Percentiles rank a stretch among this genome's conserved stretches.
phyloP scores from a whole-genome alignment of 2,113 vertebrate genomes.

The Erpornis zantholeuca region DNA sequence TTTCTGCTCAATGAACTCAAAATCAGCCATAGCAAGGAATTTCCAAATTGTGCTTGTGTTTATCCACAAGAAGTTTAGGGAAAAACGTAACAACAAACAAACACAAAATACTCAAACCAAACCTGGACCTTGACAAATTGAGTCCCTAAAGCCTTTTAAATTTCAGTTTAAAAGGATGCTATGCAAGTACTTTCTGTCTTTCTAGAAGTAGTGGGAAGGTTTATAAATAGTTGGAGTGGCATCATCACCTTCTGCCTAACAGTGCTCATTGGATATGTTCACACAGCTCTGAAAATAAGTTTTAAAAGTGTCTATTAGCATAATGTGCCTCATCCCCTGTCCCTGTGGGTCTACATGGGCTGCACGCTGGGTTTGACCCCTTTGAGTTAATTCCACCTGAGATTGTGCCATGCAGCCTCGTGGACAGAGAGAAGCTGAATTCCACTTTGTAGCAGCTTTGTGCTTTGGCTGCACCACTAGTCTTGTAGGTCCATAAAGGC shows the following conservation, averaged over 20 bases:
- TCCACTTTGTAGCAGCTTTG: background rate
- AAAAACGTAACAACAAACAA: background rate
- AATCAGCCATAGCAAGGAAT: background rate
- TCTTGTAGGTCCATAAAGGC: background rate
- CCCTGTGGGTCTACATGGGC: background rate
- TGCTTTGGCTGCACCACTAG: background rate
- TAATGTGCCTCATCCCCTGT: background rate
- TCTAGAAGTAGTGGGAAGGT: background rate
- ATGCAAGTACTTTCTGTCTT: background rate
- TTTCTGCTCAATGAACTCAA: slow-evolving; percentile 54
- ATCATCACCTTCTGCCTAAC: background rate
- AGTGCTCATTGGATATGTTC: background rate
- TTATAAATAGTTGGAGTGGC: background rate
- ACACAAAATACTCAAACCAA: background rate
- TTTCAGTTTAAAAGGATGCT: background rate
- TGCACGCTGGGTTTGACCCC: background rate
- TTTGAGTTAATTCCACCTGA: background rate
- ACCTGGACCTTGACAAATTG: background rate
- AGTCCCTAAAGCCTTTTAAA: background rate
- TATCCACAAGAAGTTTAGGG: background rate
- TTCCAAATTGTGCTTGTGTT: background rate
- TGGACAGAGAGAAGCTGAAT: background rate
- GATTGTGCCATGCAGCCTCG: background rate
- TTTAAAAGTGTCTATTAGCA: background rate
- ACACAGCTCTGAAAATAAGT: background rate